A percentile compares a stretch with the other conserved stretches of the same genome.
Evolutionary conservation across 2,888 invertebrate species (phyloP).

Genomic region (Watsonalla cultraria): DNA sequence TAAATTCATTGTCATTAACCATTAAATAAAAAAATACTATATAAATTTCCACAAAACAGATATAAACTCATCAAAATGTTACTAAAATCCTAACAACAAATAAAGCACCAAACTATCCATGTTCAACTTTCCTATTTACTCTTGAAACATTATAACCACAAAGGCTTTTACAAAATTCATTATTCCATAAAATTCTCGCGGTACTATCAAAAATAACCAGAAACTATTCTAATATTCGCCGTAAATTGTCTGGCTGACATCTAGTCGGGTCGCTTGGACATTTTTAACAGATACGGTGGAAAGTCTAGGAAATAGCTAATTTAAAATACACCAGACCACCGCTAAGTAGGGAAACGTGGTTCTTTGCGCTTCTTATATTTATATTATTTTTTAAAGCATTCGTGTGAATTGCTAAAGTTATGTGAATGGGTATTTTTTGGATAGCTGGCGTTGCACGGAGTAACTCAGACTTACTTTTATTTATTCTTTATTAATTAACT

Average conservation of each 20-base stretch:
- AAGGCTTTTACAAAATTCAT: no score
- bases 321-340: slow-evolving; percentile 57
- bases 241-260: slow-evolving; percentile 38
- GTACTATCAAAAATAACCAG: slow-evolving; percentile 9
- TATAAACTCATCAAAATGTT: no score
- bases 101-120: no score
- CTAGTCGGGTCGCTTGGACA: slow-evolving; percentile 29
- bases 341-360: slow-evolving; percentile 47
- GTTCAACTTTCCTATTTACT: no score
- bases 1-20: no score
- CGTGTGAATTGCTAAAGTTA: neutral
- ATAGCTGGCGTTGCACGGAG: neutral
- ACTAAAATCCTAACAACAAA: no score
- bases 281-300: slow-evolving; percentile 47
- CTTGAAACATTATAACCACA: no score
- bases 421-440: neutral
- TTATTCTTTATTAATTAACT: no score
- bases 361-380: slow-evolving; percentile 42
- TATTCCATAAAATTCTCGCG: no score
- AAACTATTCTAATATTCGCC: slow-evolving; percentile 19
- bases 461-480: no score
- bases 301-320: slow-evolving; percentile 58
- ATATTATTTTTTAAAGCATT: slow-evolving; percentile 25
- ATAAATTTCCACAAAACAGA: no score
- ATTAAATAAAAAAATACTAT: no score